Conservation (phyloP, 2,113 vertebrate genomes). For the Melanerpes formicivorus region DNA sequence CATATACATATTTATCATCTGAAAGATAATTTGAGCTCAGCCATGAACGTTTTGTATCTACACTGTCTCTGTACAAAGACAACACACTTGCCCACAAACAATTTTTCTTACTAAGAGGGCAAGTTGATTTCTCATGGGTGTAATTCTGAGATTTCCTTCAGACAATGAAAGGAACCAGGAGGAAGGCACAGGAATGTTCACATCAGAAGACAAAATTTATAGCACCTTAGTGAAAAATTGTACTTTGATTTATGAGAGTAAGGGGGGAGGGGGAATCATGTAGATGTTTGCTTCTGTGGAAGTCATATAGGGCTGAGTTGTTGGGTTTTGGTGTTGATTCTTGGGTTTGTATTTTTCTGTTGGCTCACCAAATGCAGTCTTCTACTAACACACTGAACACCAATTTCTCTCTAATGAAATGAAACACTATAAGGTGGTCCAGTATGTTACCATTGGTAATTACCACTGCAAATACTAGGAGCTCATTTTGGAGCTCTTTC, state of each 20-base stretch:
- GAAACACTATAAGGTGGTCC: not conserved
- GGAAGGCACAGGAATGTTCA: not conserved
- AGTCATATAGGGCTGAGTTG: not conserved
- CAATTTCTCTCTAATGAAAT: not conserved
- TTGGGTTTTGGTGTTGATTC: not conserved
- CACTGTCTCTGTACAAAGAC: not conserved
- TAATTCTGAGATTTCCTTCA: not conserved
- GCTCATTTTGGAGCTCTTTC: not conserved
- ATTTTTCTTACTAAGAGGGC: not conserved
- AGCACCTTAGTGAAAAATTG: not conserved
- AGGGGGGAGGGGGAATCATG: not conserved
- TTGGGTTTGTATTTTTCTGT: not conserved
- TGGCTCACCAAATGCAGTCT: not conserved
- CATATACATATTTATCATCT: not conserved
- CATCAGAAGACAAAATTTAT: not conserved
- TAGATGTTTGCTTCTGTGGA: not conserved
- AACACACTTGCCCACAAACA: not conserved
- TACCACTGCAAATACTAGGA: not conserved
- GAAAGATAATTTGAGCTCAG: not conserved
- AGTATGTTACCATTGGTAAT: not conserved
- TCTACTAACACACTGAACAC: not conserved
- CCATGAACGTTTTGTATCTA: not conserved
- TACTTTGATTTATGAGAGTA: not conserved
- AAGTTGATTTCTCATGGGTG: not conserved
- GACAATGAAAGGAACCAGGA: not conserved